Evolutionary conservation across 2,113 vertebrate genomes (phyloP).

Genomic region (Gnathonemus longibarbis): DNA sequence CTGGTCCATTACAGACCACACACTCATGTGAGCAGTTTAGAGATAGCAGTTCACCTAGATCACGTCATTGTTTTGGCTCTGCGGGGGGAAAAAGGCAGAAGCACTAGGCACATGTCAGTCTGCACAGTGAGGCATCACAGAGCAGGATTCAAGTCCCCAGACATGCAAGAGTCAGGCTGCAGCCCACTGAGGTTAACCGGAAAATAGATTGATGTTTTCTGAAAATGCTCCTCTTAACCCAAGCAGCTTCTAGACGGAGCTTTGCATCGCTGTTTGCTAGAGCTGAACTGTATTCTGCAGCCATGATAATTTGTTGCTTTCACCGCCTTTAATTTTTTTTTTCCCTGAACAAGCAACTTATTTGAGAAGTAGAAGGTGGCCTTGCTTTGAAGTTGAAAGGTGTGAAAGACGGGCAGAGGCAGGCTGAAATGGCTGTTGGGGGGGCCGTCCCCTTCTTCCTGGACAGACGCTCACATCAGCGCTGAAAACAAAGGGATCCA

Average conservation of each 20-base stretch:
- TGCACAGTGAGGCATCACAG: neutral
- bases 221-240: neutral
- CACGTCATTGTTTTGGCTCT: neutral
- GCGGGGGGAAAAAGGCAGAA: neutral
- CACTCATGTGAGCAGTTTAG: neutral
- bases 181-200: neutral
- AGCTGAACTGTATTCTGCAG: constrained; percentile 32
- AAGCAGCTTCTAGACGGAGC: neutral
- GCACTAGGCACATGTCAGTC: neutral
- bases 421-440: neutral
- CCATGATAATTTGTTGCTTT: constrained; percentile 49
- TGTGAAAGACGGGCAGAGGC: neutral
- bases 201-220: neutral
- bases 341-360: constrained; percentile 32
- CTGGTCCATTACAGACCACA: neutral
- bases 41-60: neutral
- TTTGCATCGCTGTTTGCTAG: neutral
- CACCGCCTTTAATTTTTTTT: constrained; percentile 35
- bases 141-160: neutral
- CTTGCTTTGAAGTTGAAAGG: neutral
- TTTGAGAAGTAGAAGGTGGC: constrained; percentile 39
- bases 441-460: neutral
- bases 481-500: neutral
- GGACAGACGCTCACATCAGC: neutral
- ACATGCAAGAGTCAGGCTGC: neutral